These are phyloP conservation scores for Micropoecilia bifurca DNA, from an alignment of 2,797 vertebrate species.

Conservation along the genomic window DNA sequence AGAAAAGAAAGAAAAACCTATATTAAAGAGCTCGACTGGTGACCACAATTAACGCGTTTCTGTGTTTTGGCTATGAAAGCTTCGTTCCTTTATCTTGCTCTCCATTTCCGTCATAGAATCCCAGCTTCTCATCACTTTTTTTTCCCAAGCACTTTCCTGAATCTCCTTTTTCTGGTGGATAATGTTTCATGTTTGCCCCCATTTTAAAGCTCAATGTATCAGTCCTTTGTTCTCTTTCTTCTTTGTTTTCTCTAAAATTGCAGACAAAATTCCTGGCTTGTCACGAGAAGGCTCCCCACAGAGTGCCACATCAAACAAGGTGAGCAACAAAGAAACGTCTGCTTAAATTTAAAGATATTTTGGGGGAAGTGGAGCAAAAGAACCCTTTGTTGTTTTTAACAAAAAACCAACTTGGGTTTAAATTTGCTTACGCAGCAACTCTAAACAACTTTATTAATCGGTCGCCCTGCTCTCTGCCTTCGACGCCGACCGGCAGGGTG, in stretches of 20 bases:
- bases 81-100: constrained; percentile 17
- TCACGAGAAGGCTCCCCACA: constrained; percentile 92
- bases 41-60: background rate
- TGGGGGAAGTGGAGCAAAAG: background rate
- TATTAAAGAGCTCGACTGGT: background rate
- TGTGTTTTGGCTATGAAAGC: background rate
- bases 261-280: constrained; percentile 88
- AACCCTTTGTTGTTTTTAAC: background rate
- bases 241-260: constrained; percentile 8
- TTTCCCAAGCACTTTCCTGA: background rate
- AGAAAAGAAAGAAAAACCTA: background rate
- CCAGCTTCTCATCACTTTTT: constrained; percentile 8
- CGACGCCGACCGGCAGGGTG: constrained; percentile 50
- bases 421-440: background rate
- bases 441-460: constrained; percentile 23
- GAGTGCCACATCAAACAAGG: constrained; percentile 88
- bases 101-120: constrained; percentile 8
- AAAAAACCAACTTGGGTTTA: background rate
- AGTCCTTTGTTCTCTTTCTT: background rate
- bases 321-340: constrained; percentile 55
- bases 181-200: background rate
- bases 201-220: background rate
- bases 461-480: constrained; percentile 2
- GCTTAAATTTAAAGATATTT: background rate
- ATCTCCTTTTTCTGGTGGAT: background rate